phyloP scores from a whole-genome alignment of 2,888 invertebrate genomes.

The Rhopalosiphum nymphaeae region DNA sequence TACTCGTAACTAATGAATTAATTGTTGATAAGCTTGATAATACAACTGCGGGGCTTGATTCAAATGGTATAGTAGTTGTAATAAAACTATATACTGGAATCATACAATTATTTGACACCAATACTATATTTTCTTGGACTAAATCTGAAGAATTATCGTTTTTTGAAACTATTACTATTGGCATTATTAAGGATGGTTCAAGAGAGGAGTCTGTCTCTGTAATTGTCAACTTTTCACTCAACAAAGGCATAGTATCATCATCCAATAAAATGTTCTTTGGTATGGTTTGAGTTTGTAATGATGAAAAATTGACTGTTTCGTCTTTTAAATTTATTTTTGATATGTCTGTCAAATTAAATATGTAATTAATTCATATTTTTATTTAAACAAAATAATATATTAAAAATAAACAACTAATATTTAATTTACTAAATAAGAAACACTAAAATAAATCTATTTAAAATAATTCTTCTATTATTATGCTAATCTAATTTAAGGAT shows the following conservation, averaged over 20 bases:
- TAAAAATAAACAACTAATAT: not conserved
- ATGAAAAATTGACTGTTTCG: not conserved
- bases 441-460: not conserved
- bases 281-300: not conserved
- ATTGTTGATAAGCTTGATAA: not conserved
- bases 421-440: not conserved
- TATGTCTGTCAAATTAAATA: not conserved
- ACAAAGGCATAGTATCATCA: not conserved
- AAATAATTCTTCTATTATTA: too few species aligned
- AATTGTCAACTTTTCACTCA: not conserved
- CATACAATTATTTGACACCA: not conserved
- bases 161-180: not conserved
- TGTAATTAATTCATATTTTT: not conserved
- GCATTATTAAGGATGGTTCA: slow-evolving; percentile 4
- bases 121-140: not conserved
- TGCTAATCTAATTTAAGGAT: too few species aligned
- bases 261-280: not conserved
- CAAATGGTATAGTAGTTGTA: not conserved
- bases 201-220: not conserved
- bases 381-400: not conserved
- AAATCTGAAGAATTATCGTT: not conserved
- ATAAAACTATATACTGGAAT: not conserved
- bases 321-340: not conserved
- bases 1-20: not conserved
- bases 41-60: not conserved